Evolutionary conservation across 2,797 vertebrate genomes (phyloP), one percentile per base, ranked within the genome.

Genomic region (Euphonia xanthogaster): DNA sequence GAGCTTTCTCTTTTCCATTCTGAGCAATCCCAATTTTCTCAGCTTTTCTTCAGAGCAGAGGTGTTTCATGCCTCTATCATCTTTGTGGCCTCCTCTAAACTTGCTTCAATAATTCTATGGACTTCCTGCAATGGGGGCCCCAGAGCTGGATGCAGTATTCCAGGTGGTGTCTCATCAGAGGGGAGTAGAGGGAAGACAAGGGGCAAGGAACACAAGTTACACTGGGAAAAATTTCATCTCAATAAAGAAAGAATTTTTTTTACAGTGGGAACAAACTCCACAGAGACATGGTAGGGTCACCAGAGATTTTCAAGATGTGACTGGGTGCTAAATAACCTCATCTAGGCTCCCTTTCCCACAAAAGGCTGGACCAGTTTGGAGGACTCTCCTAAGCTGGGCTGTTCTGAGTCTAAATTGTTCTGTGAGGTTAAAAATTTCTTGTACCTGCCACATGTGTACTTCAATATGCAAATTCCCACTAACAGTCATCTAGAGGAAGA

Each of bases 111-210:
- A 39, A 31, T 33, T 57, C 55, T 7, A 6, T 62, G 42, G 15
- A 40, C 24, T n/a, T 39, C 30, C 25, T 17, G 25, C 0, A 0
- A 24, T 33, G 11, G 18, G 17, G 14, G 5, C 5, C 57, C 37
- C 37, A 70, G 18, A 63, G 37, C 6, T 31, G 30, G 25, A 45
- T 58, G 45, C 17, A 45, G 14, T 39, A 58, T 50, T 70, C 71
- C 65, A 63, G 44, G 10, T 51, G 18, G 10, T 18, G 14, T 33
- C 44, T 35, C 18, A 45, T 15, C 23, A 51, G 14, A 63, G 12
- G 12, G 25, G 21, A 77, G 22, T 1, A 58, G 39, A 71, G 15
- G 10, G 18, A 86, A 88, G 58, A 50, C 11, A 72, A 71, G 30
- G 12, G 13, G 9, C 22, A 74, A 80, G 0, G 16, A 28, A 20